phyloP scores from a whole-genome alignment of 2,797 vertebrate species.

The Chloroceryle inda region DNA sequence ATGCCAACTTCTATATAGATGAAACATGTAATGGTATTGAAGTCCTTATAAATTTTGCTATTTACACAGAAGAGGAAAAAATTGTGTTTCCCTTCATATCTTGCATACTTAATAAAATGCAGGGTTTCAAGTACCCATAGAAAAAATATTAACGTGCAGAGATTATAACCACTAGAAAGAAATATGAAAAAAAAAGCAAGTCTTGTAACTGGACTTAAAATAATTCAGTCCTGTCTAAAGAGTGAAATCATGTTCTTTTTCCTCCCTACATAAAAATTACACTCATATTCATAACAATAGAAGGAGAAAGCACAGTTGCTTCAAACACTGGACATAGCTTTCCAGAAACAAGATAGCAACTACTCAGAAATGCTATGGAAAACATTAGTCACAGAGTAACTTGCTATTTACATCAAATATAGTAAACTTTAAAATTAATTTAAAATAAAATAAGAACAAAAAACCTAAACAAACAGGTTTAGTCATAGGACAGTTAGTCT shows the following conservation, averaged over 20 bases:
- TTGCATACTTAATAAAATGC: slow-evolving; percentile 25
- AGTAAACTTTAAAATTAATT: slow-evolving; percentile 8
- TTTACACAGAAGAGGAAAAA: slow-evolving; percentile 59
- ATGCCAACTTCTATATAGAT: slow-evolving; percentile 33
- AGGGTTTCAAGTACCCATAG: slow-evolving; percentile 50
- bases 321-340: slow-evolving; percentile 33
- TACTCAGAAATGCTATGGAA: slow-evolving; percentile 53
- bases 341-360: slow-evolving; percentile 59
- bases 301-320: slow-evolving; percentile 37
- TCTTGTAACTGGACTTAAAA: slow-evolving; percentile 18
- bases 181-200: background rate
- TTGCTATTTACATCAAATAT: slow-evolving; percentile 51
- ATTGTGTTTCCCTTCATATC: background rate
- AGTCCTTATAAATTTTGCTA: slow-evolving; percentile 36
- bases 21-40: slow-evolving; percentile 14
- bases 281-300: slow-evolving; percentile 4
- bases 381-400: slow-evolving; percentile 46
- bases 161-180: slow-evolving; percentile 9
- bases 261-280: background rate
- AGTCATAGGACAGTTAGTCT: background rate
- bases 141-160: slow-evolving; percentile 61
- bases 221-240: background rate
- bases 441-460: background rate
- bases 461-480: background rate
- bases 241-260: slow-evolving; percentile 1